Evolutionary conservation across 2,113 vertebrate genomes (phyloP), one percentile per base, ranked within the genome.

Genomic region (Oryzias javanicus): DNA sequence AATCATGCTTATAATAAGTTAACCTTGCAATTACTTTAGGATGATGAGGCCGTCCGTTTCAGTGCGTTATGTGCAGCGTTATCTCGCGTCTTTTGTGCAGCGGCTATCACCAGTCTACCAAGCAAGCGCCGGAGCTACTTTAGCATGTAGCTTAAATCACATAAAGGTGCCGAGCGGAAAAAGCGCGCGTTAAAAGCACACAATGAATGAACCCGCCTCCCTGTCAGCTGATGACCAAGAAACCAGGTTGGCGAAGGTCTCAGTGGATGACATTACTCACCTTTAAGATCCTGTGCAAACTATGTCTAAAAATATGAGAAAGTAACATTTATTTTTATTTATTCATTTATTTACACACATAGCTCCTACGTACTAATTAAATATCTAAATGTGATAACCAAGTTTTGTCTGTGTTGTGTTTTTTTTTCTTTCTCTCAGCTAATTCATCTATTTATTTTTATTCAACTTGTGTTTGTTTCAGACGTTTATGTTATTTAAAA

Each of bases 181-280:
- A 89, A 88, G 84, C 86, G 88, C 88, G 88, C 67, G 84, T 59
- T 83, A 58, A 67, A 65, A 50, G 53, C 74, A 81, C 78, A 89
- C 84, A 86, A 82, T 77, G 42, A 70, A 67, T 2, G 72, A 64
- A 44, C 69, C 76, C 84, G 81, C 86, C 86, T 78, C 81, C 64
- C 17, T 10, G 59, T 83, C 78, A 77, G 79, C 61, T 80, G 76
- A 65, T 80, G 59, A 78, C 77, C 4, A 5, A 18, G 12, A 19
- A n/a, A 46, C 44, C 45, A 19, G n/a, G n/a, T 19, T 47, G n/a
- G n/a, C n/a, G 13, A 47, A 12, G 3, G 12, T 18, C 5, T 18
- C 5, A 6, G 5, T 16, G 17, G 1, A 46, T 16, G 4, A 17
- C n/a, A 7, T 46, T 46, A 46, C 42, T 45, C 4, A 45, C 15